Conservation (phyloP, 2,113 vertebrate genomes). For the Lepus americanus region DNA sequence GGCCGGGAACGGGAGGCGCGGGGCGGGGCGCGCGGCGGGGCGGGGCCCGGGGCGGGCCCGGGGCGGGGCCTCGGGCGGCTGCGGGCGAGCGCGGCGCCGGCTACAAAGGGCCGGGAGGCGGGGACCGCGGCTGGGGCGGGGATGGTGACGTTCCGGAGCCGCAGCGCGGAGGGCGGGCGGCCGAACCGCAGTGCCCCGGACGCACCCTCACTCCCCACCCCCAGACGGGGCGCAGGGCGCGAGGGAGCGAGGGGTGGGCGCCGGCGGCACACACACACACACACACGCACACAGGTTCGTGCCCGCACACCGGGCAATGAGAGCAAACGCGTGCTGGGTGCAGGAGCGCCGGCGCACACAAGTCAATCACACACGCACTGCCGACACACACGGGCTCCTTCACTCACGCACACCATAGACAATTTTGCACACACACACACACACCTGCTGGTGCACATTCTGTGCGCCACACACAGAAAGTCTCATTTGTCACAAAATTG, state of each 20-base stretch:
- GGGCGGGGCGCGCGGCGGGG: constrained; percentile 40
- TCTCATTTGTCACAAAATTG: neutral
- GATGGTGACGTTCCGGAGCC: constrained; percentile 77
- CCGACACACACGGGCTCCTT: too few relatives aligned
- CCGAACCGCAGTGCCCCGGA: constrained; percentile 83
- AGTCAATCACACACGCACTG: neutral
- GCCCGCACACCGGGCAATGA: neutral
- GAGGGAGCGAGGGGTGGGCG: constrained; percentile 49
- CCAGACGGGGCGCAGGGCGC: neutral
- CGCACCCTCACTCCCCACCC: constrained; percentile 39
- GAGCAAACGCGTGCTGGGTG: neutral
- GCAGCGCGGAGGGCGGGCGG: constrained; percentile 82
- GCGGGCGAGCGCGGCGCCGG: neutral
- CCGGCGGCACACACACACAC: neutral
- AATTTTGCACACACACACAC: neutral
- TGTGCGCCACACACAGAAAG: neutral
- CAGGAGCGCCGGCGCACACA: neutral
- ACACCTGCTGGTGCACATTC: neutral
- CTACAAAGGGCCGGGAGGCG: constrained; percentile 86
- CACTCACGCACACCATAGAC: neutral
- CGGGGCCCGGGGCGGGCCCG: constrained; percentile 80
- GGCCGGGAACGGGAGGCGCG: constrained; percentile 27
- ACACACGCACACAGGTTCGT: neutral
- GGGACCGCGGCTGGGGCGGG: constrained; percentile 69
- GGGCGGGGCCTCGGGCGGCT: constrained; percentile 42